Percentiles rank a stretch among this genome's conserved stretches.
Conservation (phyloP, 2,113 vertebrate genomes). For the Ophiodon elongatus region DNA sequence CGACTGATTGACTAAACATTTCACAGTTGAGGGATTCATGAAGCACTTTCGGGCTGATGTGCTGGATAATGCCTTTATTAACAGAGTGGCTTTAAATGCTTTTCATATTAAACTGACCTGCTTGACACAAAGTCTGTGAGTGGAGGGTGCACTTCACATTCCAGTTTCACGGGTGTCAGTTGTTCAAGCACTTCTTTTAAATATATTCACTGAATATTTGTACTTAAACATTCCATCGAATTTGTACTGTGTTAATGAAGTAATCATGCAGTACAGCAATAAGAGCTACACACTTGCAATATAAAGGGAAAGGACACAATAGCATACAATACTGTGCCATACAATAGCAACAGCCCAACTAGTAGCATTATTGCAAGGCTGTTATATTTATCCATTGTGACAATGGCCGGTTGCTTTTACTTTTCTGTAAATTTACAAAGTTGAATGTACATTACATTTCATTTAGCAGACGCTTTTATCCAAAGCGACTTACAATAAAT, state of each 20-base stretch:
- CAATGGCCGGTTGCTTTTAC: background rate
- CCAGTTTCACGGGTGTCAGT: background rate
- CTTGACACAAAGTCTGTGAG: background rate
- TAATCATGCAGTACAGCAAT: background rate
- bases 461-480: too few species aligned
- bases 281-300: background rate
- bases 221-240: background rate
- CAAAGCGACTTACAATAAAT: too few species aligned
- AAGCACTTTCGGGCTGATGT: conserved; percentile 36
- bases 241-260: conserved; percentile 11
- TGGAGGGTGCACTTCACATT: conserved; percentile 9
- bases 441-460: too few species aligned
- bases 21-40: conserved; percentile 37
- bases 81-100: conserved; percentile 29
- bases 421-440: background rate
- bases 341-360: background rate
- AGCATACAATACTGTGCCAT: background rate
- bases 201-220: conserved; percentile 7
- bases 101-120: conserved; percentile 34
- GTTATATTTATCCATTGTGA: conserved; percentile 6
- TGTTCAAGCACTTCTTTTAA: conserved; percentile 17
- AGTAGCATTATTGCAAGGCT: background rate
- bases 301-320: background rate
- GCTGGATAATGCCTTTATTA: conserved; percentile 35
- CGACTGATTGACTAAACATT: conserved; percentile 27